Conservation (phyloP, 2,797 vertebrate genomes). For the Staurois parvus region DNA sequence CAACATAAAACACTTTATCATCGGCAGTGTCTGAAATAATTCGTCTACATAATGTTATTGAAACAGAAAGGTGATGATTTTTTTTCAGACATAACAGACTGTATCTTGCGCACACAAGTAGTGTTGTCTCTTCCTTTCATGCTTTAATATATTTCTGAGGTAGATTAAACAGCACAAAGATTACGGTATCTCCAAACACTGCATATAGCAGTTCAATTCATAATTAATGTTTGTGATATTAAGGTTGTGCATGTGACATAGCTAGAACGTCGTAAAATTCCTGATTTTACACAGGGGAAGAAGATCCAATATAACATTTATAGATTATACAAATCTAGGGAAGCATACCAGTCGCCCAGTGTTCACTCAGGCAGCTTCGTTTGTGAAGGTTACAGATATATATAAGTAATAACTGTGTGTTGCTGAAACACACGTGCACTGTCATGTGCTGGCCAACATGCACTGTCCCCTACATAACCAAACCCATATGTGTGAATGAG, state of each 20-base stretch:
- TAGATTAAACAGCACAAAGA: conserved; percentile 29
- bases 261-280: neutral
- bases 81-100: neutral
- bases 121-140: neutral
- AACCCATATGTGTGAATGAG: no score
- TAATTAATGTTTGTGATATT: conserved; percentile 17
- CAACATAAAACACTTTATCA: conserved; percentile 5
- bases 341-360: no score
- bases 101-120: neutral
- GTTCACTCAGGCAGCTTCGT: no score
- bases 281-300: neutral
- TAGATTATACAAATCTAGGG: neutral
- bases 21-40: conserved; percentile 17
- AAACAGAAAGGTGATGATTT: neutral
- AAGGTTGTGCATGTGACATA: neutral
- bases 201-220: conserved; percentile 29
- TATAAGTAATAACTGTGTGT: no score
- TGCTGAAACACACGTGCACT: no score
- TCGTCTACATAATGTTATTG: conserved; percentile 7
- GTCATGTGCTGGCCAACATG: no score
- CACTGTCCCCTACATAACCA: no score
- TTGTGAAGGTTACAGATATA: no score
- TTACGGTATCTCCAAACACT: conserved; percentile 31
- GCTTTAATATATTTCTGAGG: conserved; percentile 29
- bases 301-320: neutral